Conservation (phyloP, 2,888 invertebrate species). For the Luperina nickerlii region DNA sequence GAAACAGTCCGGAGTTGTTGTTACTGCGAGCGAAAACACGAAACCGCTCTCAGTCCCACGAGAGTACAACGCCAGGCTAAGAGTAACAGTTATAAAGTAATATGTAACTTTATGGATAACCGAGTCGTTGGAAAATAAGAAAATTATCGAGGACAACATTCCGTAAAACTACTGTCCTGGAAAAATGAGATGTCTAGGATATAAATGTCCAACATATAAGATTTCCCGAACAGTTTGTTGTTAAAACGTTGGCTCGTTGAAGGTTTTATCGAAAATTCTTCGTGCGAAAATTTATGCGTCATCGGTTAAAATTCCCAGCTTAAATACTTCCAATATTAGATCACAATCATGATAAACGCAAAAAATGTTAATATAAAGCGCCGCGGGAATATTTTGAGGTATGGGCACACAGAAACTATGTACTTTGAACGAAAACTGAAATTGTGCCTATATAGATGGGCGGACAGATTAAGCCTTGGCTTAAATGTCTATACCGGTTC, state of each 20-base stretch:
- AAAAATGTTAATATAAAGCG: slow-evolving; percentile 24
- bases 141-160: not conserved
- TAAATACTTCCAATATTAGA: slow-evolving; percentile 42
- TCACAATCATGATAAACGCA: slow-evolving; percentile 37
- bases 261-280: slow-evolving; percentile 29
- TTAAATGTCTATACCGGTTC: slow-evolving; percentile 58
- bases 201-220: slow-evolving; percentile 6
- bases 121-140: slow-evolving; percentile 13
- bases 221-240: slow-evolving; percentile 9
- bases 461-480: slow-evolving; percentile 56
- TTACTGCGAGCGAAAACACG: slow-evolving; percentile 58
- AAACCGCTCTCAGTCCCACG: slow-evolving; percentile 60
- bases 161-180: not conserved
- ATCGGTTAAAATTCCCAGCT: slow-evolving; percentile 31
- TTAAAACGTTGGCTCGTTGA: slow-evolving; percentile 28
- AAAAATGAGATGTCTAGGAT: slow-evolving; percentile 8
- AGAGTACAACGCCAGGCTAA: slow-evolving; percentile 46
- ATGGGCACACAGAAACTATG: slow-evolving; percentile 18
- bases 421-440: slow-evolving; percentile 34
- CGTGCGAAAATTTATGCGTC: slow-evolving; percentile 37
- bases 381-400: slow-evolving; percentile 27
- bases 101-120: slow-evolving; percentile 37
- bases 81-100: slow-evolving; percentile 54
- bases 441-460: slow-evolving; percentile 34
- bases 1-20: slow-evolving; percentile 52